Percentiles rank a stretch among this genome's conserved stretches.
phyloP scores from a whole-genome alignment of 1,140 invertebrate species.

The Pachypeltis micranthus region DNA sequence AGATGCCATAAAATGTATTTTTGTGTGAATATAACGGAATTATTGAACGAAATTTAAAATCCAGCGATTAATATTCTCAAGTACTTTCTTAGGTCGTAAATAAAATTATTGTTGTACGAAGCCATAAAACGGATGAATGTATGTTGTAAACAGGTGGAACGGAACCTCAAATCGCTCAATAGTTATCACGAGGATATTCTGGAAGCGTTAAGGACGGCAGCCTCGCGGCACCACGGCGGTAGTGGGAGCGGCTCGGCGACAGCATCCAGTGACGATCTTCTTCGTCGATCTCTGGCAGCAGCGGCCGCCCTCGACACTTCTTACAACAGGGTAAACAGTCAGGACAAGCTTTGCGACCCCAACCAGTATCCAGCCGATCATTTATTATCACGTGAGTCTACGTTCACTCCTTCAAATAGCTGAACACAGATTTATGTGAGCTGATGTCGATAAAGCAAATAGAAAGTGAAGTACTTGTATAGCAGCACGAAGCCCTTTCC shows the following conservation, averaged over 20 bases:
- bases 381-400: constrained; percentile 1
- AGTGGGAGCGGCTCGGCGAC: constrained; percentile 19
- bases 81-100: too few relatives aligned
- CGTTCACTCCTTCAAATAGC: too few relatives aligned
- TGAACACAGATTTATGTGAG: too few relatives aligned
- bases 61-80: too few relatives aligned
- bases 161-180: constrained; percentile 72
- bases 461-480: too few relatives aligned
- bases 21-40: too few relatives aligned
- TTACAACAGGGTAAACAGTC: constrained; percentile 27
- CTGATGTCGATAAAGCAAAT: too few relatives aligned
- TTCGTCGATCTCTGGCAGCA: constrained; percentile 25
- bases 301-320: constrained; percentile 19
- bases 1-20: too few relatives aligned
- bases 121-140: too few relatives aligned
- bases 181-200: constrained; percentile 87
- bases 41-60: too few relatives aligned
- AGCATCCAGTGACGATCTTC: constrained; percentile 26
- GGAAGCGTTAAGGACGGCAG: constrained; percentile 70
- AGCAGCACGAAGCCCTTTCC: too few relatives aligned
- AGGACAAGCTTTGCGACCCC: constrained; percentile 28
- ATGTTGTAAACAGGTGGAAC: constrained; percentile 53
- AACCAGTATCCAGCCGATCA: constrained; percentile 14
- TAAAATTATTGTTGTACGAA: too few relatives aligned
- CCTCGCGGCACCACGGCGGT: constrained; percentile 30